Evolutionary conservation across 2,888 invertebrate genomes (phyloP).

Genomic region (Eugnorisma glareosa): DNA sequence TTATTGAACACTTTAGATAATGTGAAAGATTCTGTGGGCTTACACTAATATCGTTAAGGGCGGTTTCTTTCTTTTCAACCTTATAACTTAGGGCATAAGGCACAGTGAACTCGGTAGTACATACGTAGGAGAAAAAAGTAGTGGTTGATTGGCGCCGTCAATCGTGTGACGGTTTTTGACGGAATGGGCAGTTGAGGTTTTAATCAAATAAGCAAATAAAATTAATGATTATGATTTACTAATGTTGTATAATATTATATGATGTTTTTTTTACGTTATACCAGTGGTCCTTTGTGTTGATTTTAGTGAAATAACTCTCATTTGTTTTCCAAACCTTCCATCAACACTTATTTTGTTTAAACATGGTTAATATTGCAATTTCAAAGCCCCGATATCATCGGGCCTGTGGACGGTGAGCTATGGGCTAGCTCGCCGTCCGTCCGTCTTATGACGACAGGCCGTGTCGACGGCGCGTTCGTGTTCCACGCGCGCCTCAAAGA

Average conservation of each 20-base stretch:
- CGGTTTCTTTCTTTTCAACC: background rate
- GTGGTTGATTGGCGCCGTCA: background rate
- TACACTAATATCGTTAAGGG: background rate
- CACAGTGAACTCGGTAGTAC: no score
- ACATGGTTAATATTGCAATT: background rate
- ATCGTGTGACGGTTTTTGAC: background rate
- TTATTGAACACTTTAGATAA: background rate
- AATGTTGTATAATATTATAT: background rate
- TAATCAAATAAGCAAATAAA: background rate
- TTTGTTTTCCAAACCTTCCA: accelerated
- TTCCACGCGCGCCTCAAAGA: no score
- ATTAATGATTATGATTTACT: background rate
- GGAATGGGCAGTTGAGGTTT: background rate
- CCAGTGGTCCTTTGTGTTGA: background rate
- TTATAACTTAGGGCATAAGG: no score
- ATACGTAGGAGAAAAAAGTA: background rate
- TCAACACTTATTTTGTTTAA: background rate
- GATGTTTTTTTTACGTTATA: background rate
- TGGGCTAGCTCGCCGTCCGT: no score
- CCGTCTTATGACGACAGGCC: no score
- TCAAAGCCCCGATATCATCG: no score
- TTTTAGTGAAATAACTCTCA: background rate
- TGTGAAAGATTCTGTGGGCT: background rate
- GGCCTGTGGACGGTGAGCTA: no score
- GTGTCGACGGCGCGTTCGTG: no score